Evolutionary conservation across 2,113 vertebrate genomes (phyloP).

Genomic region (Talpa occidentalis): DNA sequence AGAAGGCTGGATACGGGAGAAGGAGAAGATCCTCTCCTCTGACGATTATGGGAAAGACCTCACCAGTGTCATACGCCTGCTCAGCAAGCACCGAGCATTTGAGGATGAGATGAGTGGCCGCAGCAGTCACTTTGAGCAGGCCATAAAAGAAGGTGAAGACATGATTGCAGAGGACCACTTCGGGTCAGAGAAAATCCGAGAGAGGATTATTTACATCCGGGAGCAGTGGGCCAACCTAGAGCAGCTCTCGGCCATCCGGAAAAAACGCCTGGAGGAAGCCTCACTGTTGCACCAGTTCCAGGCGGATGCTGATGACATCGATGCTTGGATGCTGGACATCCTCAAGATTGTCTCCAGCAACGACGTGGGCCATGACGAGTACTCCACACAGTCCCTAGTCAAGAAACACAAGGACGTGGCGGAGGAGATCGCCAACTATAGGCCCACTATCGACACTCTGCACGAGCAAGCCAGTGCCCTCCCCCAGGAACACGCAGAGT

Average conservation of each 20-base stretch:
- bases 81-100: constrained; percentile 95
- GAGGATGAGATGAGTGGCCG: constrained; percentile 97
- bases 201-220: constrained; percentile 92
- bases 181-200: constrained; percentile 92
- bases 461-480: constrained; percentile 92
- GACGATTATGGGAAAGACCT: constrained; percentile 94
- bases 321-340: constrained; percentile 96
- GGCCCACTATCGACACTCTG: constrained; percentile 92
- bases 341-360: constrained; percentile 95
- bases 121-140: constrained; percentile 92
- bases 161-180: constrained; percentile 95
- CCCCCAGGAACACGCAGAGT: constrained; percentile 86
- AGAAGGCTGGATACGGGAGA: constrained; percentile 97
- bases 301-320: constrained; percentile 93
- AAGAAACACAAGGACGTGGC: constrained; percentile 97
- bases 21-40: constrained; percentile 96
- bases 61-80: constrained; percentile 93
- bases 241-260: constrained; percentile 91
- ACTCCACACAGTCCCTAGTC: constrained; percentile 96
- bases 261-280: constrained; percentile 92
- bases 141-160: constrained; percentile 93
- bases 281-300: constrained; percentile 96
- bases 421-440: constrained; percentile 93
- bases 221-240: constrained; percentile 96
- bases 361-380: constrained; percentile 96